A percentile compares a stretch with the other conserved stretches of the same genome.
Conservation (phyloP, 1,140 invertebrate species). For the Pseudomyrmex pallidus region DNA sequence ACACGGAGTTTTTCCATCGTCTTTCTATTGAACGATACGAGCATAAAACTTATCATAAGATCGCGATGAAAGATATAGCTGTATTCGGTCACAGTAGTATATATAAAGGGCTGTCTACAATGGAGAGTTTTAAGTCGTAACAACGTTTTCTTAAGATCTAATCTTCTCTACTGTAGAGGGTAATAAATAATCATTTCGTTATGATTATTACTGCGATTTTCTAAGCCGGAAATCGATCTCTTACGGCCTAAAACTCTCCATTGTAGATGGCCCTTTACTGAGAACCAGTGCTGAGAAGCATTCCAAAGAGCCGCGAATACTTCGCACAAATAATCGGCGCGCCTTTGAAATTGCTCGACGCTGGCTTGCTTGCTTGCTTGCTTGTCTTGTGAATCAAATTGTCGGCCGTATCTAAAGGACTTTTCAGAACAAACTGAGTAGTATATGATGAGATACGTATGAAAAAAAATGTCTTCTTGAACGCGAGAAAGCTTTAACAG, state of each 20-base stretch:
- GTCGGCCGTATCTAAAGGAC: neutral
- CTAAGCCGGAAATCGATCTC: no score
- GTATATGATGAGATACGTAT: neutral
- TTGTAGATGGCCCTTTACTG: no score
- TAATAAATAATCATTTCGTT: no score
- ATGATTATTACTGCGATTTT: no score
- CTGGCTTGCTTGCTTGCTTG: neutral
- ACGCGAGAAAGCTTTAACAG: slow-evolving; percentile 32
- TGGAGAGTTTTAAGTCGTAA: no score
- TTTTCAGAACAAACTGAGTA: slow-evolving; percentile 26
- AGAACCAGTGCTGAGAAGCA: slow-evolving; percentile 7
- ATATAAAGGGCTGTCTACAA: no score
- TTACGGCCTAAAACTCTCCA: no score
- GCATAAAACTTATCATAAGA: slow-evolving; percentile 26
- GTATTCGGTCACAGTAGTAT: neutral
- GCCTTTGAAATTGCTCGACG: slow-evolving; percentile 42
- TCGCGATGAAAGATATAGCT: neutral
- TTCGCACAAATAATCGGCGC: slow-evolving; percentile 34
- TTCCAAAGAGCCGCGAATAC: slow-evolving; percentile 4
- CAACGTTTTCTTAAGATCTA: no score
- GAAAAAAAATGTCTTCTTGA: slow-evolving; percentile 29
- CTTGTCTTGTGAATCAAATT: slow-evolving; percentile 32
- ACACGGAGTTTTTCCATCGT: neutral
- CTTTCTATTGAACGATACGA: neutral
- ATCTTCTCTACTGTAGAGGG: no score